Conservation (phyloP, 2,113 vertebrate genomes). For the Pristiophorus japonicus region DNA sequence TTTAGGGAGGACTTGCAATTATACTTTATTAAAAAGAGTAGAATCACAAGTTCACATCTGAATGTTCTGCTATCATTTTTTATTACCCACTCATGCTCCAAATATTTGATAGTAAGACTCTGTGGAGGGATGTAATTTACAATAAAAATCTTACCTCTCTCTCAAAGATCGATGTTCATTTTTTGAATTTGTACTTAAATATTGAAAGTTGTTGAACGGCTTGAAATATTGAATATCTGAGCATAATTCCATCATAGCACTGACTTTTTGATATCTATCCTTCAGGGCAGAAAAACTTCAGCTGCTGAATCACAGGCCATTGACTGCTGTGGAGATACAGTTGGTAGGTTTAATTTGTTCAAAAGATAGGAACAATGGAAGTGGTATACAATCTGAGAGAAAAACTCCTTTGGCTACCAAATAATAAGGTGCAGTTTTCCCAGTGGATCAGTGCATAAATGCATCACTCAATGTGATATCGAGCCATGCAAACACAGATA, state of each 20-base stretch:
- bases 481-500: not conserved
- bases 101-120: not conserved
- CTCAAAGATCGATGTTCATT: not conserved
- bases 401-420: no score
- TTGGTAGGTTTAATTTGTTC: conserved; percentile 65
- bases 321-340: conserved; percentile 93
- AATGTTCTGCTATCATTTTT: not conserved
- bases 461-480: not conserved
- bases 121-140: not conserved
- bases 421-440: not conserved
- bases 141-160: not conserved
- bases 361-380: not conserved
- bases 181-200: conserved; percentile 18
- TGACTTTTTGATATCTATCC: conserved; percentile 36
- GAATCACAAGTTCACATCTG: not conserved
- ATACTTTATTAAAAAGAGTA: not conserved
- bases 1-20: not conserved
- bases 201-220: not conserved
- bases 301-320: conserved; percentile 85
- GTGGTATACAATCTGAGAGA: not conserved
- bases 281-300: conserved; percentile 91
- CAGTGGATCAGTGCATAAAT: not conserved
- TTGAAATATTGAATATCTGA: not conserved
- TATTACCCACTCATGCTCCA: not conserved
- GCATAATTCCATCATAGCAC: not conserved